Evolutionary conservation across 2,797 vertebrate genomes (phyloP).

Genomic region (Cryptoprocta ferox): DNA sequence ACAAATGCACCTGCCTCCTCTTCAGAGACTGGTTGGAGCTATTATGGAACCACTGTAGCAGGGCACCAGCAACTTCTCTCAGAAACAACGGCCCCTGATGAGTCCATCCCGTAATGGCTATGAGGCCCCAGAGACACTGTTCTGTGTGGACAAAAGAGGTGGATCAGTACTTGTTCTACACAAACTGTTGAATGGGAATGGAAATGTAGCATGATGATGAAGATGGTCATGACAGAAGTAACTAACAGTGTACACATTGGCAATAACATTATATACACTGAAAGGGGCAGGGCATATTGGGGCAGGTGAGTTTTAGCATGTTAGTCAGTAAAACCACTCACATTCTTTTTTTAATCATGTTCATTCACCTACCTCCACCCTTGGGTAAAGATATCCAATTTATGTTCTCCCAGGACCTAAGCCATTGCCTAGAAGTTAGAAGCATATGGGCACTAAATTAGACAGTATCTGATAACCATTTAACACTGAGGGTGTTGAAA

Average conservation of each 20-base stretch:
- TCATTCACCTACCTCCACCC: not conserved
- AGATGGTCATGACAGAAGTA: not conserved
- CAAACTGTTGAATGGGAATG: not conserved
- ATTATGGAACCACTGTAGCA: not conserved
- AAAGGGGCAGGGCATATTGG: not conserved
- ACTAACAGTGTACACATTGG: not conserved
- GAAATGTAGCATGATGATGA: not conserved
- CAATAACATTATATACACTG: not conserved
- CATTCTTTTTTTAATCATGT: not conserved
- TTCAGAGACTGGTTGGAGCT: not conserved
- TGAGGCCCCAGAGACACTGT: not conserved
- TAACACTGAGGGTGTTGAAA: not conserved
- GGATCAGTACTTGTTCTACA: not conserved
- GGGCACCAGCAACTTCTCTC: not conserved
- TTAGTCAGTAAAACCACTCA: constrained; percentile 29
- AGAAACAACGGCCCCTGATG: not conserved
- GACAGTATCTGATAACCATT: not conserved
- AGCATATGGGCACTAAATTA: not conserved
- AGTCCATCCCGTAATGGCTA: not conserved
- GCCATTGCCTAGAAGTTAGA: not conserved
- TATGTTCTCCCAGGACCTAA: not conserved
- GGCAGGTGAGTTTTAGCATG: not conserved
- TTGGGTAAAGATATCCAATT: constrained; percentile 37
- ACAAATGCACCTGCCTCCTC: not conserved
- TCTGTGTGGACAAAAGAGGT: not conserved